phyloP scores from a whole-genome alignment of 1,140 invertebrate species.

The Drosophila repletoides region DNA sequence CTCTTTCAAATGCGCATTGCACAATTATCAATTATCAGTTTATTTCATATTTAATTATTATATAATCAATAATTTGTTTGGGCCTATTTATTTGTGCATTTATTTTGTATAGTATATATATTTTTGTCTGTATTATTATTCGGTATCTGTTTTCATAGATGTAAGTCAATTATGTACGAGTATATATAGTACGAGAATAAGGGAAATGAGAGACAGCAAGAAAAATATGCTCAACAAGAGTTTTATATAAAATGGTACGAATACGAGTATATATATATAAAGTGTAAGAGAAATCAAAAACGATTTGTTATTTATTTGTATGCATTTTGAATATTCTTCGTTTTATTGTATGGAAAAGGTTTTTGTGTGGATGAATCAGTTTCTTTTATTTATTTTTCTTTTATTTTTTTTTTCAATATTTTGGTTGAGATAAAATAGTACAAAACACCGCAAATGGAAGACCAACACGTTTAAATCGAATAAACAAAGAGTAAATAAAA shows the following conservation, averaged over 20 bases:
- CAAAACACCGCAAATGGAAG: slow-evolving; percentile 53
- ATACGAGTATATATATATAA: too few species aligned
- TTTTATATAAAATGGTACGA: background rate
- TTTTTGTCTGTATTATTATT: background rate
- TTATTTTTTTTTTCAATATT: slow-evolving; percentile 7
- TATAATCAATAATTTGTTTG: background rate
- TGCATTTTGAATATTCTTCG: slow-evolving; percentile 5
- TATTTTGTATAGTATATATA: slow-evolving; percentile 60
- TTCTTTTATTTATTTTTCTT: slow-evolving; percentile 23
- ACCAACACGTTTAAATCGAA: slow-evolving; percentile 28
- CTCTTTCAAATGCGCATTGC: slow-evolving; percentile 44
- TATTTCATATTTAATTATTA: slow-evolving; percentile 19
- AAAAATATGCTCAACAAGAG: slow-evolving; percentile 10
- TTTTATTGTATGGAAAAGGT: background rate
- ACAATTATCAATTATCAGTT: slow-evolving; percentile 1
- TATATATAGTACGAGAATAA: background rate
- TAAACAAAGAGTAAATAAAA: slow-evolving; percentile 6
- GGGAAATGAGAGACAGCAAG: slow-evolving; percentile 11
- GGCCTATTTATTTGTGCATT: slow-evolving; percentile 64
- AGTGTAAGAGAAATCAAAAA: slow-evolving; percentile 23
- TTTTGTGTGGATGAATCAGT: slow-evolving; percentile 1
- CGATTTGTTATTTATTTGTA: slow-evolving; percentile 33
- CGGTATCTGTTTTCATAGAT: background rate
- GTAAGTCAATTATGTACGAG: background rate
- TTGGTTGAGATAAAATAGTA: background rate